Conservation (phyloP, 2,888 invertebrate species). For the Diplazon laetatorius region DNA sequence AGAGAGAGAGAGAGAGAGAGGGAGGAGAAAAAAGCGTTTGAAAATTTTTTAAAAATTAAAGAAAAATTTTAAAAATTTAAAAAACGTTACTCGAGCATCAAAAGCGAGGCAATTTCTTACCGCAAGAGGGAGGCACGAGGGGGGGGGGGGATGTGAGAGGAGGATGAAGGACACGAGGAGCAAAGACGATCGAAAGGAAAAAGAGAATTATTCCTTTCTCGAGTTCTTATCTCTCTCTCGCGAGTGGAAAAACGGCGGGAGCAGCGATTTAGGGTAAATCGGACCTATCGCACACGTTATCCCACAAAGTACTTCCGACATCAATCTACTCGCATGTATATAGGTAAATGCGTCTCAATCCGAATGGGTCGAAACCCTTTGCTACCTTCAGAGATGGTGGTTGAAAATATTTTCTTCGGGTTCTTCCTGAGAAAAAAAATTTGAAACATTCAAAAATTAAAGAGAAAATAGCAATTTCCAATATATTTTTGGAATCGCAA, state of each 20-base stretch:
- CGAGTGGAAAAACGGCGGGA: conserved; percentile 1
- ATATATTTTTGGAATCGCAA: too few relatives aligned
- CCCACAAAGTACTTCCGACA: conserved; percentile 50
- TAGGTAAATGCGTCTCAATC: too few relatives aligned
- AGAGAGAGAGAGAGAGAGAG: conserved; percentile 3
- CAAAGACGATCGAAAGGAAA: conserved; percentile 44
- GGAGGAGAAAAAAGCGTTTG: conserved; percentile 3
- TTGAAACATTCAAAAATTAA: too few relatives aligned
- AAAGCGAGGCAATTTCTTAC: conserved; percentile 63
- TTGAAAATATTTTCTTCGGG: too few relatives aligned
- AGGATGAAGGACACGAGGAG: conserved; percentile 32
- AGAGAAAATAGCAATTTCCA: too few relatives aligned
- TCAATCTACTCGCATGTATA: neutral
- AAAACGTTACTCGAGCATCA: conserved; percentile 59
- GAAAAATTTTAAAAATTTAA: too few relatives aligned
- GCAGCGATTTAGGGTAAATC: conserved; percentile 58
- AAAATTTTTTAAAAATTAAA: too few relatives aligned
- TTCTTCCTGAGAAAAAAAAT: too few relatives aligned
- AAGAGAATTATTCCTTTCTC: too few relatives aligned
- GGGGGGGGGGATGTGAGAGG: neutral
- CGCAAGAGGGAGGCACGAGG: conserved; percentile 12
- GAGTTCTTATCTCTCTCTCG: conserved; percentile 45
- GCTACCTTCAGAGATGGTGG: too few relatives aligned
- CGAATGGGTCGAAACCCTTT: too few relatives aligned
- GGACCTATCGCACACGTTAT: conserved; percentile 61